phyloP scores from a whole-genome alignment of 2,797 vertebrate genomes.

The Rhinichthys osculus region DNA sequence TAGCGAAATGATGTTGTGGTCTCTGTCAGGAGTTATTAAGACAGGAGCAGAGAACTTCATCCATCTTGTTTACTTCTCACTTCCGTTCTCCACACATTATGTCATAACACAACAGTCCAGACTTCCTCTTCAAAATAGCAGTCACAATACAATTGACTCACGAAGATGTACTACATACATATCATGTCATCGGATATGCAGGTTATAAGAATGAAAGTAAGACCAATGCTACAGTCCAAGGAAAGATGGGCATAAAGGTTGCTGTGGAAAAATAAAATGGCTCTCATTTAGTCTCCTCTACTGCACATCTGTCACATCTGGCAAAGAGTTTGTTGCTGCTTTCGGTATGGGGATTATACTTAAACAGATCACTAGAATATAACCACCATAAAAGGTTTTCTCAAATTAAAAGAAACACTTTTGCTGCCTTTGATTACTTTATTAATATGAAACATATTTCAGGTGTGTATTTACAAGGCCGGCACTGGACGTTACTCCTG shows the following conservation, averaged over 20 bases:
- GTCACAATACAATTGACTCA: neutral
- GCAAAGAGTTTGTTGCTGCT: slow-evolving; percentile 10
- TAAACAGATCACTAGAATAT: slow-evolving; percentile 20
- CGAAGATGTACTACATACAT: neutral
- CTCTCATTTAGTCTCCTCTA: neutral
- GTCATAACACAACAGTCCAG: neutral
- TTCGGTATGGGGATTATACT: slow-evolving; percentile 15
- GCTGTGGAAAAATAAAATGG: neutral
- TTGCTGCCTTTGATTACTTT: neutral
- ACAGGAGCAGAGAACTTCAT: neutral
- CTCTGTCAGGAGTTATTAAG: neutral
- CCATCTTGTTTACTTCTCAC: neutral
- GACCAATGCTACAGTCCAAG: neutral
- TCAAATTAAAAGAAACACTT: slow-evolving; percentile 2
- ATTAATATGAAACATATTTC: neutral
- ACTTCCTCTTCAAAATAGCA: neutral
- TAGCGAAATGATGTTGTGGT: neutral
- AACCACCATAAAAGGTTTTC: neutral
- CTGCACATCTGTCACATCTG: slow-evolving; percentile 26
- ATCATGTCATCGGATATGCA: neutral
- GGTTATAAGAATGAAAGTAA: neutral
- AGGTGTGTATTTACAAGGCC: neutral
- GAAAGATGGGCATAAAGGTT: neutral
- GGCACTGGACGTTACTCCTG: neutral
- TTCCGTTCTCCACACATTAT: neutral